Evolutionary conservation across 2,113 vertebrate genomes (phyloP), one percentile per base, ranked within the genome.

Genomic region (Psilopsiagon aymara): DNA sequence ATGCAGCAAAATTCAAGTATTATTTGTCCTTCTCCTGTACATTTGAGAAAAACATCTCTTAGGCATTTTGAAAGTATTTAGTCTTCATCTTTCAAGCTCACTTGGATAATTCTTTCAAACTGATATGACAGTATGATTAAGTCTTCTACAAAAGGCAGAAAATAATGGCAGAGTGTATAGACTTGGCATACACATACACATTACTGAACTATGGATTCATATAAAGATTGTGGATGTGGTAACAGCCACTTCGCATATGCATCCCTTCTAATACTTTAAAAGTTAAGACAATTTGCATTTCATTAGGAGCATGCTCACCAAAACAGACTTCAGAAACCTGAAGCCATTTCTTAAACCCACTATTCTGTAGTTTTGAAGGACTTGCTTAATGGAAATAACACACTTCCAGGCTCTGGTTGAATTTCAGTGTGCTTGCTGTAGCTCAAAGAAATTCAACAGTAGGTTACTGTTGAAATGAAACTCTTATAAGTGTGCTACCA

Each of bases 401-500:
- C 12, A 41, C 51, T 89, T 70, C 39, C n/a, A 74, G 60, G 52
- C 83, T 88, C 46, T 28, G 53, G 62, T 59, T 68, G 60, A 68
- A 85, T 95, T 94, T 85, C 49, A 63, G 57, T 27, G 18, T 35
- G 37, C 51, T 92, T 67, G 31, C 55, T 44, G 46, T 78, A 96
- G 78, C 84, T 88, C 62, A 79, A 64, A 91, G 89, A 95, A 92
- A 87, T 95, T 82, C 92, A 90, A 31, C 68, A 78, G 41, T 28
- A 88, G 27, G 66, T 85, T 93, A 69, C 64, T 60, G 79, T 70
- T 60, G 82, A 96, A 94, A 90, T 21, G 74, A 93, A 96, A 90
- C 59, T 90, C 83, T 25, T 92, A 23, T 76, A 90, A 94, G 86
- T 9, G 51, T 91, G 64, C 33, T 96, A 71, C 79, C 49, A 81